Evolutionary conservation across 2,797 vertebrate genomes (phyloP), one percentile per base, ranked within the genome.

Genomic region (Notolepis coatsorum): DNA sequence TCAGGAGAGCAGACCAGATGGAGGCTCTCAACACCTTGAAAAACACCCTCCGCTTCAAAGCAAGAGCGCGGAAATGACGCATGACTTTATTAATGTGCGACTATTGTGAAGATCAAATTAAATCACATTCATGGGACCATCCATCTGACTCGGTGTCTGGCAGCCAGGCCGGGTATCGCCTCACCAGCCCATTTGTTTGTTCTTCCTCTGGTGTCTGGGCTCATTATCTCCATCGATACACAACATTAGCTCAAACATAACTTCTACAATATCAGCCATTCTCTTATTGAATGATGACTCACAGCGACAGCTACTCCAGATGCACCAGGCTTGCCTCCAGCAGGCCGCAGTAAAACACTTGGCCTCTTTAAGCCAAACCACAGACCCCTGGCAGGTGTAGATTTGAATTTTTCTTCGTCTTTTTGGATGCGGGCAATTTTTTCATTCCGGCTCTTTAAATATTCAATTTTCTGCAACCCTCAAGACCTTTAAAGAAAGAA

Each of bases 1-100:
- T 77, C 69, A 67, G 64, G 67, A 58, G 58, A 41, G 49, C 55
- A 33, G 61, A 60, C 51, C 77, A 84, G 79, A 80, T 80, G 84
- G 77, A 68, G 69, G 51, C 55, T 61, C 21, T 73, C 63, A 46
- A 71, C 52, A 67, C 60, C 38, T 52, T 58, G 51, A 56, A 61
- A 51, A 65, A 49, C 68, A 46, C 39, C 41, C 35, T 41, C 37
- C 46, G 56, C 55, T 71, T 71, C 66, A 43, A 73, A 55, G 50
- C 17, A 49, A 24, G 37, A 4, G 51, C 42, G 23, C 51, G 61
- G 25, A 12, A 17, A 58, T 66, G 69, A 72, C 51, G 52, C 66
- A 72, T 47, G 47, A 53, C 41, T 55, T 60, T 48, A 72, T 61
- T 72, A 57, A 62, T 46, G 41, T 13, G 35, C 18, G 17, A 50